Evolutionary conservation across 2,888 invertebrate species (phyloP).

Genomic region (Bellardia bayeri): DNA sequence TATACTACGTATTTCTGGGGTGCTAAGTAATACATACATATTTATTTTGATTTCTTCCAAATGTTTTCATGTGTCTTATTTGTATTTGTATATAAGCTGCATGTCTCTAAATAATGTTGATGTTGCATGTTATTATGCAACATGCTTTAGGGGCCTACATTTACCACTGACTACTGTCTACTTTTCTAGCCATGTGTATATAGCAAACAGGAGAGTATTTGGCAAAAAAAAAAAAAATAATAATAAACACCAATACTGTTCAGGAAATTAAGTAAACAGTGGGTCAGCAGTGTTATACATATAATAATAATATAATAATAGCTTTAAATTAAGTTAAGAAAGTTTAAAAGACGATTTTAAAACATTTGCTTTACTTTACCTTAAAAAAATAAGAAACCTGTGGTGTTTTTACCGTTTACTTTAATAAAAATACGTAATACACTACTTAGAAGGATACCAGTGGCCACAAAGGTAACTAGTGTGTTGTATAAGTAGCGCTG

Average conservation of each 20-base stretch:
- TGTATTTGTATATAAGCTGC: conserved; percentile 24
- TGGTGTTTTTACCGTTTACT: too few species aligned
- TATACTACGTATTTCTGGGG: conserved; percentile 46
- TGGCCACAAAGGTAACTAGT: too few species aligned
- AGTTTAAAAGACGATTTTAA: too few species aligned
- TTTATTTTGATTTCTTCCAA: conserved; percentile 17
- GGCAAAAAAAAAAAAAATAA: not conserved
- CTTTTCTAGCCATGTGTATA: not conserved
- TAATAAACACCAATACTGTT: conserved; percentile 38
- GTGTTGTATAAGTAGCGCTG: too few species aligned
- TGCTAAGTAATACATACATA: conserved; percentile 19
- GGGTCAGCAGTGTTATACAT: not conserved
- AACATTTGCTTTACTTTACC: too few species aligned
- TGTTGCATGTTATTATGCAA: conserved; percentile 72
- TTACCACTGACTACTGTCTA: conserved; percentile 55
- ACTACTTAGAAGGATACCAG: too few species aligned
- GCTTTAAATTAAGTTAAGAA: too few species aligned
- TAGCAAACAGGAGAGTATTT: not conserved
- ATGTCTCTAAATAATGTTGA: conserved; percentile 58
- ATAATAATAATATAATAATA: not conserved
- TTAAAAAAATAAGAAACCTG: not conserved
- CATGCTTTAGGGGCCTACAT: conserved; percentile 66
- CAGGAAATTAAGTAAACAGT: conserved; percentile 10
- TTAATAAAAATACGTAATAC: too few species aligned
- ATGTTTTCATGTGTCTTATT: conserved; percentile 1